A percentile compares a stretch with the other conserved stretches of the same genome.
phyloP scores from a whole-genome alignment of 2,113 vertebrate genomes.

The Hyaena hyaena region DNA sequence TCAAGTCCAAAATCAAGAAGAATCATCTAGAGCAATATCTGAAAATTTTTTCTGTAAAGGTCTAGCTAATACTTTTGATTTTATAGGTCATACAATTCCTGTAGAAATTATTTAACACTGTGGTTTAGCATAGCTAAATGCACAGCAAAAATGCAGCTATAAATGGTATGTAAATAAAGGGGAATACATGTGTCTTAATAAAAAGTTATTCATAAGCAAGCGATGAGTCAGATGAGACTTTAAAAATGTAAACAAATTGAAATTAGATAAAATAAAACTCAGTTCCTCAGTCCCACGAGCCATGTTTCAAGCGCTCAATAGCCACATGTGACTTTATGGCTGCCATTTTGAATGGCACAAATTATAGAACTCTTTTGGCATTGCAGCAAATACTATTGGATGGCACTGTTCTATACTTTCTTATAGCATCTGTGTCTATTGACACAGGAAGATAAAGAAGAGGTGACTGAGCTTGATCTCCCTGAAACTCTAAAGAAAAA shows the following conservation, averaged over 20 bases:
- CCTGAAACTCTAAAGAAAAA: neutral
- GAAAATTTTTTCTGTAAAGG: neutral
- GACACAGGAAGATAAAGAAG: neutral
- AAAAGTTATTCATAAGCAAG: neutral
- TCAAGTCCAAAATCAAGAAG: neutral
- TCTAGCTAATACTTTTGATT: neutral
- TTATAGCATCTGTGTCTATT: neutral
- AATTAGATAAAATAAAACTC: neutral
- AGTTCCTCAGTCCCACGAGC: neutral
- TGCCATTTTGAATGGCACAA: neutral
- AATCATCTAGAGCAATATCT: neutral
- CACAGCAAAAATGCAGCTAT: neutral
- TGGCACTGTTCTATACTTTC: neutral
- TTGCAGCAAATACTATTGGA: neutral
- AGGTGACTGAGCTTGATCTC: neutral
- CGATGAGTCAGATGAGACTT: neutral
- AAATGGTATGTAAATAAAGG: neutral
- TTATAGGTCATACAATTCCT: neutral
- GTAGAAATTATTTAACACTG: neutral
- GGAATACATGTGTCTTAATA: neutral
- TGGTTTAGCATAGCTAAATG: neutral
- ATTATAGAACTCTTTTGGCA: neutral
- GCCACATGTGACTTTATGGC: neutral
- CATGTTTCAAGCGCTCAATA: neutral
- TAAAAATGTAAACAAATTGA: neutral